Evolutionary conservation across 1,140 invertebrate genomes (phyloP).

Genomic region (Drosophila eugracilis): DNA sequence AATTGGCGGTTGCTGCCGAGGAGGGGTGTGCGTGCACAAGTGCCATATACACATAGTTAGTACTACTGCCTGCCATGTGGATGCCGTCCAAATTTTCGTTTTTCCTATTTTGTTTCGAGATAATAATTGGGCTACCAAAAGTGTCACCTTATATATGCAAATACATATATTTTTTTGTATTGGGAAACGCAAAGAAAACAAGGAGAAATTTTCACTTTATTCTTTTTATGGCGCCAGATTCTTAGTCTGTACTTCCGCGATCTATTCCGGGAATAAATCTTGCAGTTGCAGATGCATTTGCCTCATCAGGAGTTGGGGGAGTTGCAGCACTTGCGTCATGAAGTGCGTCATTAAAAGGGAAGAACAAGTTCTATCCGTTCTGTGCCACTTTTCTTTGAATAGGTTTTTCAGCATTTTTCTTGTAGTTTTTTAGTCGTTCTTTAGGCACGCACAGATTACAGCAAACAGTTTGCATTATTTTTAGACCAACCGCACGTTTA

Average conservation of each 20-base stretch:
- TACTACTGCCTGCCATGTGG: conserved; percentile 22
- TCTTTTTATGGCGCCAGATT: conserved; percentile 16
- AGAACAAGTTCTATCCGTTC: conserved; percentile 22
- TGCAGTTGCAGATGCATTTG: conserved; percentile 48
- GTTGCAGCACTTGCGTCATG: conserved; percentile 69
- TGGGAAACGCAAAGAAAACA: background rate
- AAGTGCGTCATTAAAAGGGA: conserved; percentile 66
- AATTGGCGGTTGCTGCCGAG: conserved; percentile 1
- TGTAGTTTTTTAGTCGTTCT: conserved; percentile 11
- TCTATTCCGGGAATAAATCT: conserved; percentile 52
- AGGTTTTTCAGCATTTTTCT: conserved; percentile 4
- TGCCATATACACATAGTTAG: conserved; percentile 38
- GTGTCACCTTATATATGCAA: conserved; percentile 21
- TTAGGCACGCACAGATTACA: conserved; percentile 10
- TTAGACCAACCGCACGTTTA: conserved; percentile 55
- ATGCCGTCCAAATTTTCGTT: conserved; percentile 29
- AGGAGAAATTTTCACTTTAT: background rate
- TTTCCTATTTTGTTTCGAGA: conserved; percentile 23
- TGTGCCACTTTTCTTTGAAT: conserved; percentile 15
- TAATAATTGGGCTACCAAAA: conserved; percentile 29
- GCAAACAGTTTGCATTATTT: conserved; percentile 70
- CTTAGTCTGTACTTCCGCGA: conserved; percentile 53
- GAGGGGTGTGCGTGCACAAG: conserved; percentile 61
- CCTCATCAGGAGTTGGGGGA: conserved; percentile 18
- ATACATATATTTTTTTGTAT: no score